Evolutionary conservation across 2,113 vertebrate genomes (phyloP), one percentile per base, ranked within the genome.

Genomic region (Falcunculus frontatus): DNA sequence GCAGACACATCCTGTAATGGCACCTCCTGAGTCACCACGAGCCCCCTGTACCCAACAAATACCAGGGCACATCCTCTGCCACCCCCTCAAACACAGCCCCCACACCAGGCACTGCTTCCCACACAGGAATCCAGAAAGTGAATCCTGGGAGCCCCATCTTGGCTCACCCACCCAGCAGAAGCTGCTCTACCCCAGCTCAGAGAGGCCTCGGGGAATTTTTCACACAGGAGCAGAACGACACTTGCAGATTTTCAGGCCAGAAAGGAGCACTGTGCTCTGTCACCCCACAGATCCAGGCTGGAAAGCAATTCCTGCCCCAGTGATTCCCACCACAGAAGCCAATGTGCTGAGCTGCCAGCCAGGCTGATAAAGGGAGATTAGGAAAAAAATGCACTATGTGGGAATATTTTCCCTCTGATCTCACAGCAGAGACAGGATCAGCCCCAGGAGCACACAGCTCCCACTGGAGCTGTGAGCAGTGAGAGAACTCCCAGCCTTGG

Each of bases 101-200:
- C 7, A 6, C 1, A 5, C 27, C 27, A 41, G 55, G 29, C 5
- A 0, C 37, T 44, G 52, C 50, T 35, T 30, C 44, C 32, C 8
- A 22, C 55, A 39, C 33, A 53, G 55, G 4, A 30, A 17, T 5
- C 56, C 41, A 29, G 30, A 5, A 56, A 64, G 26, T 1, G 29
- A 30, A 53, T 4, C 26, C 47, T 9, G 0, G 20, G 11, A 65
- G n/a, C 46, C 47, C 1, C 19, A 12, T 3, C 46, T 1, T 1
- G 3, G 30, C 14, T 21, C 2, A 0, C 6, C 19, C 25, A 10
- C 19, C 25, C 23, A 7, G 53, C 81, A 27, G 41, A 3, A 57
- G 62, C 21, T 41, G 16, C 30, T 26, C 50, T 30, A 9, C 13
- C 16, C 35, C 65, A 15, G 52, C 70, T 27, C 26, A 30, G 9